A percentile compares a stretch with the other conserved stretches of the same genome.
phyloP scores from a whole-genome alignment of 2,797 vertebrate species.

The Staurois parvus region DNA sequence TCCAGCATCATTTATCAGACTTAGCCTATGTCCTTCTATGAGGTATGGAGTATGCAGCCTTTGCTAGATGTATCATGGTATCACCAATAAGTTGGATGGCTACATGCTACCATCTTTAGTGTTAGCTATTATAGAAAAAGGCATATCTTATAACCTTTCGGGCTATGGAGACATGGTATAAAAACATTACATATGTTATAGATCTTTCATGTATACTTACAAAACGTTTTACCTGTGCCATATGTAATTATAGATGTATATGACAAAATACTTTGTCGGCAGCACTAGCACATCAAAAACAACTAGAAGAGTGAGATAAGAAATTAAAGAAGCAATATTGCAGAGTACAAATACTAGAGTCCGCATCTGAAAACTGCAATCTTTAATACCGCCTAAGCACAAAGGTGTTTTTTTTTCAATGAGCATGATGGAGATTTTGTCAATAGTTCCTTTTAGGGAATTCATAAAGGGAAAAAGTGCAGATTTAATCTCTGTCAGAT shows the following conservation, averaged over 20 bases:
- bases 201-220: not conserved
- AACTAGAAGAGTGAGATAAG: not conserved
- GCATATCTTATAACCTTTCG: not conserved
- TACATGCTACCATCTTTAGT: too few relatives aligned
- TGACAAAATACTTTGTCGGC: constrained; percentile 19
- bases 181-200: not conserved
- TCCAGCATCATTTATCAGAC: too few relatives aligned
- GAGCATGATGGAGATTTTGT: constrained; percentile 53
- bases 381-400: constrained; percentile 28
- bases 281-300: constrained; percentile 22
- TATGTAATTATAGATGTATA: not conserved
- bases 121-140: not conserved
- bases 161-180: not conserved
- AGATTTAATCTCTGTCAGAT: constrained; percentile 56
- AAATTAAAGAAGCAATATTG: constrained; percentile 33
- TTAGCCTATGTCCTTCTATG: too few relatives aligned
- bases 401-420: constrained; percentile 34
- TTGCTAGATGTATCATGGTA: too few relatives aligned
- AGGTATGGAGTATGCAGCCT: too few relatives aligned
- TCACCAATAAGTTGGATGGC: not conserved
- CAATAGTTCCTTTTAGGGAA: constrained; percentile 54
- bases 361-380: constrained; percentile 11
- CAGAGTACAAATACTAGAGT: constrained; percentile 15
- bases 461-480: constrained; percentile 38
- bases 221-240: not conserved